Base-by-base conservation (phyloP, 2,113 vertebrate species). In the Vicugna pacos region DNA sequence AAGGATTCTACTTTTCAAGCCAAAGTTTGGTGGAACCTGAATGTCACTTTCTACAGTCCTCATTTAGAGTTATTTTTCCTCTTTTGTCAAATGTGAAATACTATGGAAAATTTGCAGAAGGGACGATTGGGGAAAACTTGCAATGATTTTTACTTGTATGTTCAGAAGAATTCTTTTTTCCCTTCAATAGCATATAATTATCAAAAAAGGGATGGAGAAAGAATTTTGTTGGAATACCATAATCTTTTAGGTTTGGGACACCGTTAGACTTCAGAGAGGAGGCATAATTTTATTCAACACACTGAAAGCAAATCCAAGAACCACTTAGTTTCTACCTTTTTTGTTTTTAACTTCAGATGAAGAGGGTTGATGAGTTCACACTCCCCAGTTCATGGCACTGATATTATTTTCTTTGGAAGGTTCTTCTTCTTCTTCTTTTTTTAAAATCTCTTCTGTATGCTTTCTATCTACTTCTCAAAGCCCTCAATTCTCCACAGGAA, bases 291-390 rank as follows among this genome's bases (percentile, higher is more conserved):
- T 42, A 42, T 42, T 69, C 46, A 88, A 85, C 52, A 42, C 1
- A 12, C 10, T 26, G 13, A 54, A 1, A 83, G 22, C 3, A 93
- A 77, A 67, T 46, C 15, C 50, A 79, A 83, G 15, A 79, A 79
- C 0, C 1, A 52, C n/a, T 38, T 38, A 8, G 69, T 62, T 58
- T 93, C 88, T 48, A 67, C 13, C 24, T 62, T 58, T 17, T 80
- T 84, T 85, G 67, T 42, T 52, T 93, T 93, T 94, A 80, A 62
- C 52, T 81, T 95, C 26, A 80, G 4, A n/a, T 67, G 6, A 8
- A 26, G 6, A 60, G 56, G 6, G 2, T 24, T 72, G 1, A 70
- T 48, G 16, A 54, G n/a, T 22, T 75, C 28, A 32, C 28, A 73
- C 65, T 62, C 35, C 48, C 65, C 30, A 75, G 32, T 30, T 54